phyloP scores from a whole-genome alignment of 2,113 vertebrate genomes.

The Monopterus albus region DNA sequence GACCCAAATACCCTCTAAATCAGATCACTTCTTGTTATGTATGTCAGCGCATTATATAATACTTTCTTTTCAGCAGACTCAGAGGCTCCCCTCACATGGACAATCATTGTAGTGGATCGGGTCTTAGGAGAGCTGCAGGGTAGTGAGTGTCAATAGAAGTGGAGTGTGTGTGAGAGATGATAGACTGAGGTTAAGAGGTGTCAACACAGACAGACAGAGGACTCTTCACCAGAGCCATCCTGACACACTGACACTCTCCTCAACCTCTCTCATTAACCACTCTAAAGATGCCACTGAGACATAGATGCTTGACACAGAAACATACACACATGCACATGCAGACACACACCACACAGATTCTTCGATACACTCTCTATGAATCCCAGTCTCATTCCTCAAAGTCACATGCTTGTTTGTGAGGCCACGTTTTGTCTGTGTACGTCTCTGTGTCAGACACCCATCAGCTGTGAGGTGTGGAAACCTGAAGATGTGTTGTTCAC shows the following conservation, averaged over 20 bases:
- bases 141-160: slow-evolving; percentile 78
- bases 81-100: slow-evolving; percentile 46
- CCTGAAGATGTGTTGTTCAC: slow-evolving; percentile 76
- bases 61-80: slow-evolving; percentile 49
- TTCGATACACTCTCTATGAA: background rate
- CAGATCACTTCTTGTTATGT: slow-evolving; percentile 29
- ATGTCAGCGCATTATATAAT: slow-evolving; percentile 50
- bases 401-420: slow-evolving; percentile 38
- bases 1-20: slow-evolving; percentile 28
- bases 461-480: slow-evolving; percentile 74
- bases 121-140: slow-evolving; percentile 76
- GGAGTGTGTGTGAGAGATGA: slow-evolving; percentile 77
- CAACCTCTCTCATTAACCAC: slow-evolving; percentile 80
- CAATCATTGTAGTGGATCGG: slow-evolving; percentile 68
- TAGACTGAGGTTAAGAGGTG: slow-evolving; percentile 84
- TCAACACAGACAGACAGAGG: slow-evolving; percentile 80
- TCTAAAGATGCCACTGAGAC: slow-evolving; percentile 76
- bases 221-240: slow-evolving; percentile 73
- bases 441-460: slow-evolving; percentile 54
- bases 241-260: slow-evolving; percentile 74
- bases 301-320: slow-evolving; percentile 40
- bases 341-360: slow-evolving; percentile 21
- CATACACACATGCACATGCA: background rate
- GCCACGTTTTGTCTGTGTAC: slow-evolving; percentile 52
- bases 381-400: slow-evolving; percentile 13